Conservation (phyloP, 2,797 vertebrate species). For the Pseudopleuronectes americanus region DNA sequence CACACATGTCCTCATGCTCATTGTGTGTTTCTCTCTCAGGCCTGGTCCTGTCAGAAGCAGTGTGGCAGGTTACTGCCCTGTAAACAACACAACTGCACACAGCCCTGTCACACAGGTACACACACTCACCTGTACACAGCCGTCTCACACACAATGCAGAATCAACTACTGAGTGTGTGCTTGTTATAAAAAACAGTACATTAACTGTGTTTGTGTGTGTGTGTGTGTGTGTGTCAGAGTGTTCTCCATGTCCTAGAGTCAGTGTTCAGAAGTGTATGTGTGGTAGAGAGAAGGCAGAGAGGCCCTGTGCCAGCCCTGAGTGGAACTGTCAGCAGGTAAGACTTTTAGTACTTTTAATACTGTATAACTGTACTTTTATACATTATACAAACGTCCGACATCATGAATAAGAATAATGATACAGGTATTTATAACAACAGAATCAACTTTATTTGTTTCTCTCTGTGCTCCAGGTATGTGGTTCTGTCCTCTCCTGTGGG, state of each 20-base stretch:
- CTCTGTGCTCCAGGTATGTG: slow-evolving; percentile 81
- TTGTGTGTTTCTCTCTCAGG: slow-evolving; percentile 46
- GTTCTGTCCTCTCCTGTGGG: slow-evolving; percentile 87
- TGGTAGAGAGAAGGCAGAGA: slow-evolving; percentile 83
- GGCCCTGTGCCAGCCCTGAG: slow-evolving; percentile 89
- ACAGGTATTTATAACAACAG: too few species aligned
- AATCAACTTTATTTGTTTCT: too few species aligned
- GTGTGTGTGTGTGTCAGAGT: slow-evolving; percentile 66
- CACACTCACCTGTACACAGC: not conserved
- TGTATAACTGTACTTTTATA: too few species aligned
- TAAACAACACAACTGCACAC: slow-evolving; percentile 89
- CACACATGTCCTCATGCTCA: not conserved
- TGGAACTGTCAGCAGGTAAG: slow-evolving; percentile 91
- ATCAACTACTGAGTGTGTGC: not conserved
- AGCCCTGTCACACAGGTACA: slow-evolving; percentile 90
- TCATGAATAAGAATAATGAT: too few species aligned
- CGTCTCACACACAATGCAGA: too few species aligned
- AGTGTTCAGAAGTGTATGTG: slow-evolving; percentile 92
- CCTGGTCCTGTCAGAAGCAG: slow-evolving; percentile 87
- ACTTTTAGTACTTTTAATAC: not conserved
- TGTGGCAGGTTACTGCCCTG: slow-evolving; percentile 87
- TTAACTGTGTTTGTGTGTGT: slow-evolving; percentile 21
- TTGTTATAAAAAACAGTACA: not conserved
- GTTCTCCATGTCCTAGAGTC: slow-evolving; percentile 89
- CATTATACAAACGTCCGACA: too few species aligned